Conservation (phyloP, 2,797 vertebrate species). For the Allochrocebus solatus region DNA sequence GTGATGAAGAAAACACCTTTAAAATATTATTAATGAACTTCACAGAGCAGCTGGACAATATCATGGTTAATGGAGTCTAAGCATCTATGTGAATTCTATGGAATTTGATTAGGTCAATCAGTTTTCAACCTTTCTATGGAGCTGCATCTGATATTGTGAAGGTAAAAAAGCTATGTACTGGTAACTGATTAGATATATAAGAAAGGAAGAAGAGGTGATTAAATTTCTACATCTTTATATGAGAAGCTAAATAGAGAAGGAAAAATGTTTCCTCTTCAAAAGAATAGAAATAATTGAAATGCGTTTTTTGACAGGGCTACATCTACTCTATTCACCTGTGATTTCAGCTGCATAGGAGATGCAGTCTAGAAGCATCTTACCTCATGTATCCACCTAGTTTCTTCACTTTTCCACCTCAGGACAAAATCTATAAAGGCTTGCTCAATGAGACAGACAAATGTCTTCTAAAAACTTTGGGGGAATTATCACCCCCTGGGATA, state of each 20-base stretch:
- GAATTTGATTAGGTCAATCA: neutral
- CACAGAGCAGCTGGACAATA: neutral
- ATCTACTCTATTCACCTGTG: neutral
- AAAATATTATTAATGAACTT: neutral
- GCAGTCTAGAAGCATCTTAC: neutral
- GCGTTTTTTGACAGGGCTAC: rapidly evolving
- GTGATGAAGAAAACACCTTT: neutral
- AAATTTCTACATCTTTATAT: neutral
- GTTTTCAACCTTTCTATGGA: neutral
- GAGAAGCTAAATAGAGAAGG: neutral
- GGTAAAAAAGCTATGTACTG: neutral
- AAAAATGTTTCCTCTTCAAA: neutral
- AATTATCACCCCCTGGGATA: neutral
- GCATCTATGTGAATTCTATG: neutral
- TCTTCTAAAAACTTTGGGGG: neutral
- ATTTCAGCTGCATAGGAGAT: neutral
- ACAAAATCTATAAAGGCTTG: neutral
- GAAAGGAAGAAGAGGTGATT: neutral
- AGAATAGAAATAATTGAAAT: neutral
- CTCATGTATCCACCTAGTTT: too few relatives aligned
- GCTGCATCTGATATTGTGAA: neutral
- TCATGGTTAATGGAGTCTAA: neutral
- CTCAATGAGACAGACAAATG: neutral
- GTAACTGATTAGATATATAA: neutral
- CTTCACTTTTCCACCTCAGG: neutral